Percentiles rank a stretch among this genome's conserved stretches.
These are phyloP conservation scores for Caenorhabditis sulstoni DNA, from an alignment of 2,888 invertebrate species.

Conservation along the genomic window DNA sequence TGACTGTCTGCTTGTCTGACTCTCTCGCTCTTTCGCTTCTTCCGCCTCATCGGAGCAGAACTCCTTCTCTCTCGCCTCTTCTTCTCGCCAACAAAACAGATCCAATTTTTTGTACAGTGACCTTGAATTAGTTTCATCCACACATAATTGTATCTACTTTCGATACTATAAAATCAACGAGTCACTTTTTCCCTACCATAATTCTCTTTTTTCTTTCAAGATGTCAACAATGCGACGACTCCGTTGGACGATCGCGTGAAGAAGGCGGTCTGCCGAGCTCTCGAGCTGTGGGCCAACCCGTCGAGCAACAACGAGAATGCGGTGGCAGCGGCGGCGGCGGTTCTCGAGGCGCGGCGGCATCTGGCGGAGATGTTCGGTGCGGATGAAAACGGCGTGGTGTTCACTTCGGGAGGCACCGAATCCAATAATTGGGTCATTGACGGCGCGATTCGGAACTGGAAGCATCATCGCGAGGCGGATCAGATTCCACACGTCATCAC, in stretches of 20 bases:
- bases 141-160: conserved; percentile 22
- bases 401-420: conserved; percentile 85
- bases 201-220: background rate
- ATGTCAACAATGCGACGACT: conserved; percentile 70
- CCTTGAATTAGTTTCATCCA: conserved; percentile 35
- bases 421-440: conserved; percentile 83
- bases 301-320: conserved; percentile 63
- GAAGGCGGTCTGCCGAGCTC: conserved; percentile 51
- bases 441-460: conserved; percentile 80
- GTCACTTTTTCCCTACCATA: no score
- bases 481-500: conserved; percentile 66
- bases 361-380: conserved; percentile 83
- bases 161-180: background rate
- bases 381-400: conserved; percentile 82
- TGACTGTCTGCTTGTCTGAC: no score
- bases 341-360: conserved; percentile 82
- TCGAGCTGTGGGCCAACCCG: conserved; percentile 72
- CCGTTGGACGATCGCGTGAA: conserved; percentile 66
- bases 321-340: conserved; percentile 81
- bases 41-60: conserved; percentile 50
- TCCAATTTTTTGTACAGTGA: conserved; percentile 13
- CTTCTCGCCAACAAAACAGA: conserved; percentile 7
- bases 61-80: background rate
- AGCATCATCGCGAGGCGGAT: no score
- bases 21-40: background rate